phyloP scores from a whole-genome alignment of 1,140 invertebrate species.

The Magallana gigas region DNA sequence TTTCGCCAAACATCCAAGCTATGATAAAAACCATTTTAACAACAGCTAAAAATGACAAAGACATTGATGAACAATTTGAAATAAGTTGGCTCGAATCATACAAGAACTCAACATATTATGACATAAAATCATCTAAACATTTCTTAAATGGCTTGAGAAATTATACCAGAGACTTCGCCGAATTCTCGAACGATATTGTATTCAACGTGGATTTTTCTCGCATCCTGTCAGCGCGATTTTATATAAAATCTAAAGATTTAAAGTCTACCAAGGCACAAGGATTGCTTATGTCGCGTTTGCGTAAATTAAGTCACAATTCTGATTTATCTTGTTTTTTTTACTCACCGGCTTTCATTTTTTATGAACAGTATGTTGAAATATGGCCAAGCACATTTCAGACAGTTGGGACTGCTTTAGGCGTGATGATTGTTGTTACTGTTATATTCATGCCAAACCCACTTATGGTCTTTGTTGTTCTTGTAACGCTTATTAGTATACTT shows the following conservation, averaged over 20 bases:
- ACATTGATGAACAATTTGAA: neutral
- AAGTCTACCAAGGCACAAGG: conserved; percentile 64
- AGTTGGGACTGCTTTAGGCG: conserved; percentile 93
- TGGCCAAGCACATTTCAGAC: conserved; percentile 95
- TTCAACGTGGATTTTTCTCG: conserved; percentile 87
- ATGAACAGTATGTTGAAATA: conserved; percentile 92
- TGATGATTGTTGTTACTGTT: conserved; percentile 98
- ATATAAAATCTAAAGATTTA: conserved; percentile 62
- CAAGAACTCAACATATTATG: neutral
- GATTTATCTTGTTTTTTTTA: conserved; percentile 63
- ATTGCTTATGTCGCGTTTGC: conserved; percentile 66
- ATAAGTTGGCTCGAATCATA: neutral
- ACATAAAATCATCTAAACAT: no score
- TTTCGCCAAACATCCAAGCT: neutral
- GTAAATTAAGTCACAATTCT: conserved; percentile 65
- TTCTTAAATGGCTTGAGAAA: conserved; percentile 88
- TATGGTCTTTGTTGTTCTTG: conserved; percentile 96
- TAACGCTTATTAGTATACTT: conserved; percentile 97
- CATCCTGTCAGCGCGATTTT: conserved; percentile 85
- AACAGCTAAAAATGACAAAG: neutral
- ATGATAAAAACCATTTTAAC: neutral
- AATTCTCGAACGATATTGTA: conserved; percentile 88
- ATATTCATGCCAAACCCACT: conserved; percentile 97
- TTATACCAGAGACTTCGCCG: conserved; percentile 79
- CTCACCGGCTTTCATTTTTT: conserved; percentile 70